Evolutionary conservation across 2,797 vertebrate species (phyloP), one percentile per base, ranked within the genome.

Genomic region (Lithobates pipiens): DNA sequence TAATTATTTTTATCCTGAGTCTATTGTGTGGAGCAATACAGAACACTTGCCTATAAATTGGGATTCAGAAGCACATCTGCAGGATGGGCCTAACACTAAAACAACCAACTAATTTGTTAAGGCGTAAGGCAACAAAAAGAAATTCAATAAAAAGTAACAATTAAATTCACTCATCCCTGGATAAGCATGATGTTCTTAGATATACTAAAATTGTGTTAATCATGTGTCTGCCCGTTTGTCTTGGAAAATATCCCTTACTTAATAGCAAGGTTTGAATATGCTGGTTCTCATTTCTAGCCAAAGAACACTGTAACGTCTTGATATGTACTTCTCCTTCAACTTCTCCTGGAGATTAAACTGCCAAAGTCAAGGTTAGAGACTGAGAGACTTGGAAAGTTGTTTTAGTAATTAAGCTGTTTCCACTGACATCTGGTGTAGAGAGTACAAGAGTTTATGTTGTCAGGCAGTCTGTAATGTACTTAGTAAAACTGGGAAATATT

Each of bases 331-430:
- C 25, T 63, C 39, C 36, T 73, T 73, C 23, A 82, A 21, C 50
- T 74, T 57, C 54, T 73, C 23, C 34, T 42, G 71, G 15, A 80
- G 13, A 68, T 39, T 73, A 39, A 3, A 9, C 57, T 73, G 80
- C 70, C 80, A 82, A 82, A 82, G 80, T 63, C 80, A 74, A 71
- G 50, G 79, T 63, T 72, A 73, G 32, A 61, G 70, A 73, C 70
- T 81, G 50, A 73, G 69, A 61, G 70, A 73, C 54, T 82, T 44
- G 80, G 80, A 73, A 82, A 73, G 70, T 63, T 73, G 44, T 73
- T 82, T 65, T 63, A 61, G 61, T 25, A 82, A 63, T 82, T 73
- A 44, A 57, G 61, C 11, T 29, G 70, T 82, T 82, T 82, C 80
- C 34, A 27, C 80, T 65, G n/a, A 82, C 46, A 23, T 80, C 70